These are phyloP conservation scores for Plectrocnemia conspersa DNA, from an alignment of 1,140 invertebrate genomes.

Conservation along the genomic window DNA sequence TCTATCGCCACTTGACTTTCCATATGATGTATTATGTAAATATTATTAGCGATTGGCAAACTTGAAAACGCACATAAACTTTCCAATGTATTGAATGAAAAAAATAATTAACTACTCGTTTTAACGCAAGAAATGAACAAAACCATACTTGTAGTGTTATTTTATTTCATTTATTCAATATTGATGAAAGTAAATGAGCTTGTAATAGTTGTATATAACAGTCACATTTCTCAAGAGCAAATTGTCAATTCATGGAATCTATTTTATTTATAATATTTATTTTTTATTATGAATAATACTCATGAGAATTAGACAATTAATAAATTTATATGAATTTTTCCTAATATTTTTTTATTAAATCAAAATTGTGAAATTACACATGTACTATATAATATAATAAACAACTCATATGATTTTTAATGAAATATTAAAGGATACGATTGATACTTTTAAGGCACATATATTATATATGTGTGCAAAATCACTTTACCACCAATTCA, in stretches of 20 bases:
- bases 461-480: constrained; percentile 1
- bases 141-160: not conserved
- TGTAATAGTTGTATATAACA: not conserved
- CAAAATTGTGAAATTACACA: no score
- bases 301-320: constrained; percentile 5
- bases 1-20: constrained; percentile 6
- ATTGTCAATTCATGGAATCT: constrained; percentile 11
- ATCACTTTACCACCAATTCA: not conserved
- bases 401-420: not conserved
- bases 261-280: constrained; percentile 13
- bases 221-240: not conserved
- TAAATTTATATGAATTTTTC: not conserved
- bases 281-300: constrained; percentile 21
- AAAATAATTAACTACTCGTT: not conserved
- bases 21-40: constrained; percentile 7
- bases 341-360: constrained; percentile 9
- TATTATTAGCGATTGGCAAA: constrained; percentile 1
- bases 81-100: no score
- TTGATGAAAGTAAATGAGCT: no score
- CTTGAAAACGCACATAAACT: not conserved
- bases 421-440: not conserved
- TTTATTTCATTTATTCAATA: not conserved
- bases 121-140: not conserved
- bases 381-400: constrained; percentile 2
- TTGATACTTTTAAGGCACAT: not conserved